Conservation (phyloP, 2,113 vertebrate species). For the Indri indri region DNA sequence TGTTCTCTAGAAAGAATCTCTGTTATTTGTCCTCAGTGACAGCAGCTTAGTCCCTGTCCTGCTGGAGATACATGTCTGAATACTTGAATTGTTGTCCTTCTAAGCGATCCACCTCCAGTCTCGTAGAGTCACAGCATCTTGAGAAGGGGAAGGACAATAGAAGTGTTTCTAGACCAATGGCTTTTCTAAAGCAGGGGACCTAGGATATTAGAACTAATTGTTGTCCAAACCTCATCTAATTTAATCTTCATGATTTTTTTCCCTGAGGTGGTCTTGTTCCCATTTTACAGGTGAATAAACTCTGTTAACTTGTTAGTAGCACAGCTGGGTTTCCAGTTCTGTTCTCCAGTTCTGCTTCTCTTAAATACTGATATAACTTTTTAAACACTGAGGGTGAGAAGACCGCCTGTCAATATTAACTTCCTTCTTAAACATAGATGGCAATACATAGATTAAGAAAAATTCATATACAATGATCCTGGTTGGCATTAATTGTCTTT, state of each 20-base stretch:
- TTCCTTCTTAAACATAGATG: background rate
- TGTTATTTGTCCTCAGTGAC: background rate
- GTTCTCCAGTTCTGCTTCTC: background rate
- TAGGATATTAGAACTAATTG: background rate
- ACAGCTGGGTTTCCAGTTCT: background rate
- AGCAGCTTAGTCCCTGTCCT: background rate
- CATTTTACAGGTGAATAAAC: background rate
- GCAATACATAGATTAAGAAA: background rate
- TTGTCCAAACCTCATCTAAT: background rate
- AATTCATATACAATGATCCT: background rate
- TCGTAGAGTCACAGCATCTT: background rate
- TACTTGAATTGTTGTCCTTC: background rate
- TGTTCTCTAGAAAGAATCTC: background rate
- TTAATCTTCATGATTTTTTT: background rate
- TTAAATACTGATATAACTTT: background rate
- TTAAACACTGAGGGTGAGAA: background rate
- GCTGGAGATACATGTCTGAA: background rate
- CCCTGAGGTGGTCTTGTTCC: background rate
- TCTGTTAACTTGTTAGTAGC: background rate
- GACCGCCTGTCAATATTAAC: background rate
- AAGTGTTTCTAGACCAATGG: background rate
- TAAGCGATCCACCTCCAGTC: background rate
- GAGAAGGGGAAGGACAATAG: background rate
- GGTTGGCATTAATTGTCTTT: background rate
- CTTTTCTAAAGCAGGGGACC: background rate